These are phyloP conservation scores for Thyatira batis DNA, from an alignment of 2,888 invertebrate genomes.

Conservation along the genomic window DNA sequence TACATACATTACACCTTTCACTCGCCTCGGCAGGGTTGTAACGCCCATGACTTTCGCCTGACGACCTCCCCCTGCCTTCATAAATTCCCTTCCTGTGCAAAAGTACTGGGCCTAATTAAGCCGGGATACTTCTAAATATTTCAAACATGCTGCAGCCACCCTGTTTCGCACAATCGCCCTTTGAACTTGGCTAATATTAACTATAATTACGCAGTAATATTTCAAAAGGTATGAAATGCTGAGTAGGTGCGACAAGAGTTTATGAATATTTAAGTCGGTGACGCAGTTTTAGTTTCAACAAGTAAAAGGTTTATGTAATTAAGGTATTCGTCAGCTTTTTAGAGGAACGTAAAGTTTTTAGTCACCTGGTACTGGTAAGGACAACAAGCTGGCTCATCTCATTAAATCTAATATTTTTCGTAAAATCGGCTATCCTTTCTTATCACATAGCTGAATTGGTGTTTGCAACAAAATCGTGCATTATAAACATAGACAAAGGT, in stretches of 20 bases:
- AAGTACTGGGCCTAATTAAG: conserved; percentile 65
- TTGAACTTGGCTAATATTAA: conserved; percentile 45
- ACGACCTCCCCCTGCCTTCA: conserved; percentile 45
- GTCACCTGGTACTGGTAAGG: background rate
- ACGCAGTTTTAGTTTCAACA: background rate
- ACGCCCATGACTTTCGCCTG: conserved; percentile 56
- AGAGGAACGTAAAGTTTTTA: background rate
- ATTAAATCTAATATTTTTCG: too few relatives aligned
- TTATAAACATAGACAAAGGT: too few relatives aligned
- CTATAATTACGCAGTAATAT: conserved; percentile 47
- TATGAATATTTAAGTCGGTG: background rate
- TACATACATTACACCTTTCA: conserved; percentile 62
- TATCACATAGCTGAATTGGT: too few relatives aligned
- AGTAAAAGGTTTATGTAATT: background rate
- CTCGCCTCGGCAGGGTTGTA: conserved; percentile 47
- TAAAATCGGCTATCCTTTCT: too few relatives aligned
- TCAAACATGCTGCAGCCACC: conserved; percentile 39
- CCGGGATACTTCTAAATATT: conserved; percentile 64
- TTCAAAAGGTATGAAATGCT: conserved; percentile 37
- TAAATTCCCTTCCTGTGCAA: conserved; percentile 57
- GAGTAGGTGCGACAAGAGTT: conserved; percentile 13
- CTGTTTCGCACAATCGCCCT: conserved; percentile 34
- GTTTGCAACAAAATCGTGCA: too few relatives aligned
- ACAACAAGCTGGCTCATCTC: background rate
- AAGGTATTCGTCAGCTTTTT: background rate